Evolutionary conservation across 2,888 invertebrate species (phyloP).

Genomic region (Plebejus argus): DNA sequence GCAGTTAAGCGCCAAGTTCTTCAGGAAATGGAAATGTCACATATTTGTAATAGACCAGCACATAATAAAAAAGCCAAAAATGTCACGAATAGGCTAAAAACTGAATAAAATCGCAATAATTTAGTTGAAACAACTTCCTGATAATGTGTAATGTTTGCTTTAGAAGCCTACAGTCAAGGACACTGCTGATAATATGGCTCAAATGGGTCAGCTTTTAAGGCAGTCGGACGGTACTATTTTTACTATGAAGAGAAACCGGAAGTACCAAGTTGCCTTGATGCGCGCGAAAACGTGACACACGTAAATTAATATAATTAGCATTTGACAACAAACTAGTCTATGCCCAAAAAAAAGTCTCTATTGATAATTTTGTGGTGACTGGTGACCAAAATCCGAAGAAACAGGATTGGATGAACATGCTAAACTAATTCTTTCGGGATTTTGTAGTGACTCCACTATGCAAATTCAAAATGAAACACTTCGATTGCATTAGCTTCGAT

Average conservation of each 20-base stretch:
- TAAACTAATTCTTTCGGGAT: too few relatives aligned
- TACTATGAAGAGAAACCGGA: not conserved
- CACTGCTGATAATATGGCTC: not conserved
- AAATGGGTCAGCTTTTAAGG: not conserved
- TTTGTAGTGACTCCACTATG: too few relatives aligned
- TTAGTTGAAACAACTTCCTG: not conserved
- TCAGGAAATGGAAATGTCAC: not conserved
- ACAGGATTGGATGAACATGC: not conserved
- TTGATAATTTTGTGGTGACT: too few relatives aligned
- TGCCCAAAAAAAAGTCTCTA: not conserved
- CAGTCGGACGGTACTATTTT: not conserved
- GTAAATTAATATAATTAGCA: not conserved
- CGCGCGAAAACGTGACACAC: not conserved
- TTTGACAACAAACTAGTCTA: not conserved
- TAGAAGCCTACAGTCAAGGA: not conserved
- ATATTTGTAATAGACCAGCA: not conserved
- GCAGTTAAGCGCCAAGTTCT: not conserved
- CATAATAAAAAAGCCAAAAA: not conserved
- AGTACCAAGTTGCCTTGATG: not conserved
- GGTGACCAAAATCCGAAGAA: too few relatives aligned
- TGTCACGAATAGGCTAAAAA: not conserved
- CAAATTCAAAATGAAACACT: not conserved
- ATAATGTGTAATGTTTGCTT: not conserved
- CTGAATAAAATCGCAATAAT: not conserved
- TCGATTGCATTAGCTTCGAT: too few relatives aligned